phyloP scores from a whole-genome alignment of 1,140 invertebrate genomes.

The Pogonomyrmex californicus region DNA sequence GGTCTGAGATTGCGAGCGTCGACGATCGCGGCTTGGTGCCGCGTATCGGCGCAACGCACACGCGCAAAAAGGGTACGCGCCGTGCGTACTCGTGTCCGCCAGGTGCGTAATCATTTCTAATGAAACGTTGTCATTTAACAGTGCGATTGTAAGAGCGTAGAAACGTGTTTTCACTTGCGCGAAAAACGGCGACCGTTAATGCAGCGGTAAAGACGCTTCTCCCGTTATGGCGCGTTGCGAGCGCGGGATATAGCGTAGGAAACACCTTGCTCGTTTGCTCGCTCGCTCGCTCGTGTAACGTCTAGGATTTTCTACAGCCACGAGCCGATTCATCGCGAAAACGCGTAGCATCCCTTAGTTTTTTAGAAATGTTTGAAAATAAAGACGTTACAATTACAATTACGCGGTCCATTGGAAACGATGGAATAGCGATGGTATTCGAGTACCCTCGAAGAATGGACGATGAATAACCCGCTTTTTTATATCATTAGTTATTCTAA shows the following conservation, averaged over 20 bases:
- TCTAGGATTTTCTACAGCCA: constrained; percentile 53
- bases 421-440: neutral
- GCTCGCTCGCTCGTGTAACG: constrained; percentile 43
- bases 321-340: constrained; percentile 31
- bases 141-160: constrained; percentile 82
- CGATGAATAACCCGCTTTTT: neutral
- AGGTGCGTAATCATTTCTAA: constrained; percentile 85
- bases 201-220: constrained; percentile 87
- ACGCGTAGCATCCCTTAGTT: constrained; percentile 52
- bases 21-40: neutral
- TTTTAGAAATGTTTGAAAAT: constrained; percentile 40
- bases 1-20: constrained; percentile 1
- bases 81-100: constrained; percentile 39
- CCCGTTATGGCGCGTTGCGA: constrained; percentile 83
- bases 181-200: constrained; percentile 87
- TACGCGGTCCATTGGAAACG: no score
- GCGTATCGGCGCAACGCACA: neutral
- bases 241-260: constrained; percentile 70
- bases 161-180: constrained; percentile 87
- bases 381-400: neutral
- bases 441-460: neutral
- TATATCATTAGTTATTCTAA: neutral
- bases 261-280: constrained; percentile 70
- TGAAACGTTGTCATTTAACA: constrained; percentile 85
- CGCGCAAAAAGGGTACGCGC: constrained; percentile 43